A percentile compares a stretch with the other conserved stretches of the same genome.
Conservation (phyloP, 2,888 invertebrate genomes). For the Aelia acuminata region DNA sequence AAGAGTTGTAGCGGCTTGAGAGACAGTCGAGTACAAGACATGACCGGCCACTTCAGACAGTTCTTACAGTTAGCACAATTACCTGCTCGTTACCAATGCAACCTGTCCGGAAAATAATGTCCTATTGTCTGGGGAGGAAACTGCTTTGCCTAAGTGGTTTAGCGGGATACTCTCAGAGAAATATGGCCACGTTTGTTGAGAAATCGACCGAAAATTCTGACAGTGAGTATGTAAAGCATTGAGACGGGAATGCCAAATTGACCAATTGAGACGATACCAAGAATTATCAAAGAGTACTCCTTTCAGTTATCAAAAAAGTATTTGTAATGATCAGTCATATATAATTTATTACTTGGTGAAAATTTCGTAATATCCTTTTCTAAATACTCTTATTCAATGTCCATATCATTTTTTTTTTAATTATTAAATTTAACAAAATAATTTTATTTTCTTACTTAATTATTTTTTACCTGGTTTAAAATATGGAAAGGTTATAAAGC, state of each 20-base stretch:
- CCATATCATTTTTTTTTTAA: too few relatives aligned
- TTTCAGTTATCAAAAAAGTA: too few relatives aligned
- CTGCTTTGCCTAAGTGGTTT: slow-evolving; percentile 28
- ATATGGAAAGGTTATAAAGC: too few relatives aligned
- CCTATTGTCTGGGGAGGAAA: slow-evolving; percentile 30
- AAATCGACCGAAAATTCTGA: background rate
- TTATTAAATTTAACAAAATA: too few relatives aligned
- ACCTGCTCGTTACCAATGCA: slow-evolving; percentile 3
- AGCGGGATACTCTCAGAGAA: background rate
- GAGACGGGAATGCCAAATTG: background rate
- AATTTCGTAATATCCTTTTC: too few relatives aligned
- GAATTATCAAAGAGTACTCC: too few relatives aligned
- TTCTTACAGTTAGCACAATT: slow-evolving; percentile 46
- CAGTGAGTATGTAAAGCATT: background rate
- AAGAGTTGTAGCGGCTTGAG: background rate
- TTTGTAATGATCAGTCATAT: too few relatives aligned
- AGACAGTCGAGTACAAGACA: background rate
- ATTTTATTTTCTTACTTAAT: too few relatives aligned
- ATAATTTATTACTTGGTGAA: too few relatives aligned
- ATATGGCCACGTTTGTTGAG: background rate
- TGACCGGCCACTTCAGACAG: background rate
- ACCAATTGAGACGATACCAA: too few relatives aligned
- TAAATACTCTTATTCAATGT: too few relatives aligned
- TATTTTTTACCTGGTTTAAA: too few relatives aligned
- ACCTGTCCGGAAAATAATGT: slow-evolving; percentile 38